Evolutionary conservation across 2,113 vertebrate genomes (phyloP), one percentile per base, ranked within the genome.

Genomic region (Coryphaenoides rupestris): DNA sequence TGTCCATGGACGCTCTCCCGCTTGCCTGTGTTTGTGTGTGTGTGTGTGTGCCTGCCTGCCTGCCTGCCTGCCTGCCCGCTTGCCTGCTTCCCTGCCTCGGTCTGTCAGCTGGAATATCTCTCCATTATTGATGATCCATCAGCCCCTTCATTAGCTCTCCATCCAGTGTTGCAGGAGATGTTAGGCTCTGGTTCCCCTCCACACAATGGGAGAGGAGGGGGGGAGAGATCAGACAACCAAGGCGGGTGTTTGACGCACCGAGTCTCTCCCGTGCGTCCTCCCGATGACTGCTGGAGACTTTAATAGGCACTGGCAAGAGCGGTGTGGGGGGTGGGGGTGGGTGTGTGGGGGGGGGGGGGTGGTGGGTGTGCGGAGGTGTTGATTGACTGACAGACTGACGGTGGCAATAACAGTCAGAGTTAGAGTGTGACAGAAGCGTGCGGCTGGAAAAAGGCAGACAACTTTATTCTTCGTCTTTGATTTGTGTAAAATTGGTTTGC

Each of bases 51-150:
- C 23, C 2, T 56, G 21, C 23, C 4, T 22, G 21, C 14, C 5
- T 56, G 5, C 65, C 65, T 58, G 1, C 23, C 12, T 55, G 14
- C 19, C 19, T 55, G 12, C 23, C 54, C 23, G 13, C 14, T 21
- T 55, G 13, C n/a, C 19, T 55, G 19, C 21, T 21, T 55, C 21
- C 15, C 21, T 55, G 21, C 54, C 21, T 55, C 21, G 5, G 13
- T 22, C 62, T 53, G 68, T 75, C 74, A 78, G 78, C 62, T 86
- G 78, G 83, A 87, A 85, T 84, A 74, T 81, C 83, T 2, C 55
- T 84, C 72, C 81, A 84, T 83, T 84, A 87, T 87, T 87, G 75
- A 87, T 74, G 72, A 76, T 15, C 69, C 72, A 49, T 33, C 33
- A 4, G 55, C 52, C 65, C 26, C 78, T 75, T 82, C 61, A 78